These are phyloP conservation scores for Scortum barcoo DNA, from an alignment of 2,113 vertebrate species.

Conservation along the genomic window DNA sequence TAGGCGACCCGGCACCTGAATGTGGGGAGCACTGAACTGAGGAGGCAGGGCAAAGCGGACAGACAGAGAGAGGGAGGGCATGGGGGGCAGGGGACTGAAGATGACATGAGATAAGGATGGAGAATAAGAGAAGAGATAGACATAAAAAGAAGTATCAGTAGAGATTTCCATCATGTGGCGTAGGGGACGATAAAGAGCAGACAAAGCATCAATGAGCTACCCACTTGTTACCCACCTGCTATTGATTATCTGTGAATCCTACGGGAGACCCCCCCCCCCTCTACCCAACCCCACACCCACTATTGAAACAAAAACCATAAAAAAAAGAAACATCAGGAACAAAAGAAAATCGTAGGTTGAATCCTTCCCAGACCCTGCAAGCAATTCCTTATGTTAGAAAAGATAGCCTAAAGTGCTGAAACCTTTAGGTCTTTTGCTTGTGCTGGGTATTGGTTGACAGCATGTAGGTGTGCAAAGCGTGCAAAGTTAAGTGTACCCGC, in stretches of 20 bases:
- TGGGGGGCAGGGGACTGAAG: neutral
- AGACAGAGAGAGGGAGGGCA: neutral
- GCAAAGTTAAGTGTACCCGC: conserved; percentile 34
- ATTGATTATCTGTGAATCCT: conserved; percentile 65
- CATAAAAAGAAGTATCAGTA: conserved; percentile 12
- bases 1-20: conserved; percentile 46
- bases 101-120: conserved; percentile 1
- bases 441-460: conserved; percentile 33
- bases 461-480: conserved; percentile 37
- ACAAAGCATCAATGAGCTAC: conserved; percentile 36
- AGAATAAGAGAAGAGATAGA: conserved; percentile 6
- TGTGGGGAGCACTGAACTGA: conserved; percentile 21
- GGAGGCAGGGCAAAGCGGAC: conserved; percentile 4
- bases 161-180: conserved; percentile 40
- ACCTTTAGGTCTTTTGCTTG: conserved; percentile 46
- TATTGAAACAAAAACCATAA: conserved; percentile 5
- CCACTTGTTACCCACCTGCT: conserved; percentile 53
- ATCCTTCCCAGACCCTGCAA: conserved; percentile 23
- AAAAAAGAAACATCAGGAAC: conserved; percentile 10
- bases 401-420: conserved; percentile 24
- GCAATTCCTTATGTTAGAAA: conserved; percentile 17
- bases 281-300: conserved; percentile 25
- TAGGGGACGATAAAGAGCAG: conserved; percentile 41
- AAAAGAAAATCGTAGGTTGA: conserved; percentile 43
- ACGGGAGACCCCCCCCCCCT: conserved; percentile 25